Base-by-base conservation (phyloP, 2,888 invertebrate species). In the Campoplex capitator region DNA sequence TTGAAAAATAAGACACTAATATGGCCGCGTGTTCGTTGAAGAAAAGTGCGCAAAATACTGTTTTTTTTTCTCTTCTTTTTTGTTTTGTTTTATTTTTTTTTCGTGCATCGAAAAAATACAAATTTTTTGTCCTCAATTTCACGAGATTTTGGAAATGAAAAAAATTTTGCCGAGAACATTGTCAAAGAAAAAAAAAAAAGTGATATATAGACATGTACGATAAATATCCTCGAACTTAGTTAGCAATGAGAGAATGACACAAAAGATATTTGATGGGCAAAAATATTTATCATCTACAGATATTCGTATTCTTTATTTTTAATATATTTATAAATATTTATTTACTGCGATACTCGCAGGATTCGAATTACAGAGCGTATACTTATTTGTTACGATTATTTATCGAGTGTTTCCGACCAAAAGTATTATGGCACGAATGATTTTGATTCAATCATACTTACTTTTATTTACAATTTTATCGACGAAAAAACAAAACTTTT, bases 41-140 rank as follows among this genome's bases (percentile, higher is more conserved):
- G 68, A 70, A 82, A 73, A 77, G 85, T 82, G 77, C 80, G 73
- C 67, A 32, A 9, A 9, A 67, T 32, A 74, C 38, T 65, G 54
- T 81, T 38, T 65, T 6, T 42, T 9, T 8, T 35, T 38, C 38
- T 38, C 38, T 3, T 38, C 38, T 38, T 6, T 38, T 54, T 54
- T 73, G 38, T 56, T 23, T 23, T 23, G 23, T 23, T 23, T 23
- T 23, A 23, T 23, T 23, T 23, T 23, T 23, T 23, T 0, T 7
- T 42, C 23, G 42, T 23, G 6, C 45, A 45, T 45, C 45, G 70
- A 38, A 45, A 70, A 11, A 70, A 35, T 23, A 23, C 0, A 73
- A 32, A 73, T 8, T 73, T 38, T 54, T 54, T 73, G 38, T 56
- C 28, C 32, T 71, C 32, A 51, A 18, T 51, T 51, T 9, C 8